Conservation (phyloP, 2,113 vertebrate genomes). For the Stigmatopora argus region DNA sequence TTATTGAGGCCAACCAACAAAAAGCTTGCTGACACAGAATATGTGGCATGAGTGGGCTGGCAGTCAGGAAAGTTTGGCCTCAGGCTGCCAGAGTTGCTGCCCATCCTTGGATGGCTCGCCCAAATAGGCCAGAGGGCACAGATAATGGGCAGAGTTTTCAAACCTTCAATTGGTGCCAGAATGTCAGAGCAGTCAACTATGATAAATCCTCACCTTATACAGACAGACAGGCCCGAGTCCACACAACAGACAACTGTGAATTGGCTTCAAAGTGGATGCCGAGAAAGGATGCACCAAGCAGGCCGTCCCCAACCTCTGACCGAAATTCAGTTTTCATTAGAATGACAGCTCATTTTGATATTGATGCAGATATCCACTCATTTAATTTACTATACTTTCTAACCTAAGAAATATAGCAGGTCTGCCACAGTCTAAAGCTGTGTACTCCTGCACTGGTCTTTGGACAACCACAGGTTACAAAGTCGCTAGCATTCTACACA, state of each 20-base stretch:
- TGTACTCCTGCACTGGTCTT: background rate
- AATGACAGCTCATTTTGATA: background rate
- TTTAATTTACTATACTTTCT: background rate
- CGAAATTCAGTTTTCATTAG: background rate
- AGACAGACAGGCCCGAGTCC: constrained; percentile 23
- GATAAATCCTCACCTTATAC: constrained; percentile 35
- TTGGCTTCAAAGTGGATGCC: constrained; percentile 29
- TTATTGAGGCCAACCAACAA: constrained; percentile 15
- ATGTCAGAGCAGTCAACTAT: constrained; percentile 42
- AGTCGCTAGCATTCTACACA: background rate
- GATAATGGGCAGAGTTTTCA: constrained; percentile 59
- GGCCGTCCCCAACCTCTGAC: constrained; percentile 39
- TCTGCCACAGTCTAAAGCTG: background rate
- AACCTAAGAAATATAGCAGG: background rate
- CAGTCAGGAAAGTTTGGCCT: constrained; percentile 43
- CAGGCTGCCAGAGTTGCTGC: constrained; percentile 44
- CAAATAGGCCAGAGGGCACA: constrained; percentile 59
- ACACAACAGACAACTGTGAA: constrained; percentile 35
- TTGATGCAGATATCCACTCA: background rate
- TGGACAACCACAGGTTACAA: background rate
- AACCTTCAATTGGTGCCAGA: constrained; percentile 57
- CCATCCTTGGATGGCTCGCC: constrained; percentile 56
- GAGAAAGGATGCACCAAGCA: constrained; percentile 6
- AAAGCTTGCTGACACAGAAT: constrained; percentile 24
- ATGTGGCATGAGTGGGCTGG: constrained; percentile 49